These are phyloP conservation scores for Coturnix japonica DNA, from an alignment of 2,113 vertebrate genomes.

Conservation along the genomic window DNA sequence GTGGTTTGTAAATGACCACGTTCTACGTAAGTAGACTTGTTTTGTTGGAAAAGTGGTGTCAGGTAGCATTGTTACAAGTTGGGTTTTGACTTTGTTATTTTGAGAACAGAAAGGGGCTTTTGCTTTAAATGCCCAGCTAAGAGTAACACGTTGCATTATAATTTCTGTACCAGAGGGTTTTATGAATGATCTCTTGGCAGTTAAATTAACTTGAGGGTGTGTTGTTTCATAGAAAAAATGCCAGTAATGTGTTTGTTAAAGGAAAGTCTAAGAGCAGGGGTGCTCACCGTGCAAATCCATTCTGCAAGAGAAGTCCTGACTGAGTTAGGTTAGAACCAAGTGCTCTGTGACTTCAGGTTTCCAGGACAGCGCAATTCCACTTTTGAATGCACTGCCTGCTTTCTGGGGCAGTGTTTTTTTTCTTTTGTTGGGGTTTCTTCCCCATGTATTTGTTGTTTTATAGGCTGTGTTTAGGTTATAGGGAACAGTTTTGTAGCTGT, in stretches of 20 bases:
- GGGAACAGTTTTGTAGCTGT: neutral
- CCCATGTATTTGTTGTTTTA: neutral
- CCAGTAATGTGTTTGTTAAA: neutral
- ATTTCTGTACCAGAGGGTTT: neutral
- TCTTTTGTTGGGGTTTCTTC: neutral
- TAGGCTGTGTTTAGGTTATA: neutral
- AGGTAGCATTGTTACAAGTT: rapidly evolving
- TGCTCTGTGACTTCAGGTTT: too few relatives aligned
- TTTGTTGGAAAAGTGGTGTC: neutral
- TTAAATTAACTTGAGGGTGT: neutral
- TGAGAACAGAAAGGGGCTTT: neutral
- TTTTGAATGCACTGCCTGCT: neutral
- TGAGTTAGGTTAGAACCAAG: too few relatives aligned
- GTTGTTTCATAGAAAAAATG: neutral
- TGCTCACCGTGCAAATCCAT: neutral
- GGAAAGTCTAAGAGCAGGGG: neutral
- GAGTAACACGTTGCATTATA: too few relatives aligned
- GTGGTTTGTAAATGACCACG: rapidly evolving
- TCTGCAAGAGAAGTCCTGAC: neutral
- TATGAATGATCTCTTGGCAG: neutral
- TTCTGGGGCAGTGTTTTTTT: neutral
- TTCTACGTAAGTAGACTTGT: rapidly evolving
- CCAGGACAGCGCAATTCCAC: neutral
- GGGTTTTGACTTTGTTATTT: neutral
- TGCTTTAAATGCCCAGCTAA: neutral